A percentile compares a stretch with the other conserved stretches of the same genome.
phyloP scores from a whole-genome alignment of 2,888 invertebrate genomes.

The Amblyjoppa proteus region DNA sequence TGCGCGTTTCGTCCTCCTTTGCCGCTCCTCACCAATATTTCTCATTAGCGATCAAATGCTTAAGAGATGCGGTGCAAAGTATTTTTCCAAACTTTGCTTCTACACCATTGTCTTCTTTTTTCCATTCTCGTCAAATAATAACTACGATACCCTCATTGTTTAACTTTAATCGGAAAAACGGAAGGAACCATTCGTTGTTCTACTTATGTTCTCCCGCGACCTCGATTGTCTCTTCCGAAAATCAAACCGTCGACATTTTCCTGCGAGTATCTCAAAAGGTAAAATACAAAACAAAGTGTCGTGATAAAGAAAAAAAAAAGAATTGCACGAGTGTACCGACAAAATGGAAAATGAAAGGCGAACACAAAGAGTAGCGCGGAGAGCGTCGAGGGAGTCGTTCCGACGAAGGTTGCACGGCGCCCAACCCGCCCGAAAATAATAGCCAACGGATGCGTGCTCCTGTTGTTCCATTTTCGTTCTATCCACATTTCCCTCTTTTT shows the following conservation, averaged over 20 bases:
- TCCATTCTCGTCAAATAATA: constrained; percentile 7
- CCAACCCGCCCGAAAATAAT: constrained; percentile 78
- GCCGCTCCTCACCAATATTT: constrained; percentile 72
- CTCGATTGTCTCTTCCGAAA: constrained; percentile 56
- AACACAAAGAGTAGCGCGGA: constrained; percentile 73
- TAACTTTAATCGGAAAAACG: background rate
- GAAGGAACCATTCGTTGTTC: background rate
- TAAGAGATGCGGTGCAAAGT: constrained; percentile 37
- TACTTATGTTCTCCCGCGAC: background rate
- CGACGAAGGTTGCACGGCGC: constrained; percentile 58
- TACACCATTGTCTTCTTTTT: background rate
- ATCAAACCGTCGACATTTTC: constrained; percentile 62
- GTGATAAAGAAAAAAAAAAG: constrained; percentile 72
- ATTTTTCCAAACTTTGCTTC: constrained; percentile 5
- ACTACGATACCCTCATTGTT: background rate
- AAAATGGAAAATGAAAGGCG: constrained; percentile 79
- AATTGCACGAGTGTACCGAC: constrained; percentile 78
- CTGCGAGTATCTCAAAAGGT: constrained; percentile 28
- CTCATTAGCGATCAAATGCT: constrained; percentile 68
- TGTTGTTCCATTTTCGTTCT: constrained; percentile 78
- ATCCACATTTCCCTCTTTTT: constrained; percentile 57
- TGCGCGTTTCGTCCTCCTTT: constrained; percentile 66
- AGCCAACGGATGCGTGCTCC: constrained; percentile 75
- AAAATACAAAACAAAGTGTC: constrained; percentile 29
- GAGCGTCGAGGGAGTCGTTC: constrained; percentile 45